A percentile compares a stretch with the other conserved stretches of the same genome.
Conservation (phyloP, 2,113 vertebrate genomes). For the Nerophis ophidion region DNA sequence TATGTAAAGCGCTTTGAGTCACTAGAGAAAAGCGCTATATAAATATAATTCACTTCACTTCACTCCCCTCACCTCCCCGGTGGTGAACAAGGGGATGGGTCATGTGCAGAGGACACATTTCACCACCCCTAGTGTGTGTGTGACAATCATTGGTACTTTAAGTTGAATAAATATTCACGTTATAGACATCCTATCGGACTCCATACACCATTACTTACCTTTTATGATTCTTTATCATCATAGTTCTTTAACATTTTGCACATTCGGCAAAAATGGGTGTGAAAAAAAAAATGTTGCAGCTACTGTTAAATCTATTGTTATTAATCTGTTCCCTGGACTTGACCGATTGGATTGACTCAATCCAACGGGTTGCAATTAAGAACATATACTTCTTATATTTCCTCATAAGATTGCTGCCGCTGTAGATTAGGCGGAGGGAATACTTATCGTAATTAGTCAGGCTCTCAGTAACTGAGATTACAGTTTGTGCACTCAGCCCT, state of each 20-base stretch:
- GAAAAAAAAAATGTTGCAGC: no score
- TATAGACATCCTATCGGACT: not conserved
- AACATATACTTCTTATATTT: conserved; percentile 3
- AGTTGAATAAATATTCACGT: conserved; percentile 10
- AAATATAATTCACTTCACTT: no score
- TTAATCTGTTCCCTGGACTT: not conserved
- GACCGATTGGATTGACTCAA: not conserved
- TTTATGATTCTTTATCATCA: not conserved
- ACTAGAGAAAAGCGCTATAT: no score
- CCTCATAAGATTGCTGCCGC: not conserved
- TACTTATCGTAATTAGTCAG: conserved; percentile 7
- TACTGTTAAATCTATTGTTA: not conserved
- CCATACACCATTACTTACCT: no score
- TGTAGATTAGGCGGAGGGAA: conserved; percentile 8
- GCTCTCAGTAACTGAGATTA: conserved; percentile 8
- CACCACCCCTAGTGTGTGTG: no score
- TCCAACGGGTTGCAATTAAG: conserved; percentile 16
- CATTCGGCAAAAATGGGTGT: not conserved
- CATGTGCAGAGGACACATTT: no score
- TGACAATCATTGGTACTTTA: no score
- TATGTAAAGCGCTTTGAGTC: no score
- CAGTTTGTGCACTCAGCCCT: conserved; percentile 13
- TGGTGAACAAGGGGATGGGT: no score
- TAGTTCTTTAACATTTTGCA: not conserved
- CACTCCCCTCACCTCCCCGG: no score